Evolutionary conservation across 2,797 vertebrate species (phyloP).

Genomic region (Capromys pilorides): DNA sequence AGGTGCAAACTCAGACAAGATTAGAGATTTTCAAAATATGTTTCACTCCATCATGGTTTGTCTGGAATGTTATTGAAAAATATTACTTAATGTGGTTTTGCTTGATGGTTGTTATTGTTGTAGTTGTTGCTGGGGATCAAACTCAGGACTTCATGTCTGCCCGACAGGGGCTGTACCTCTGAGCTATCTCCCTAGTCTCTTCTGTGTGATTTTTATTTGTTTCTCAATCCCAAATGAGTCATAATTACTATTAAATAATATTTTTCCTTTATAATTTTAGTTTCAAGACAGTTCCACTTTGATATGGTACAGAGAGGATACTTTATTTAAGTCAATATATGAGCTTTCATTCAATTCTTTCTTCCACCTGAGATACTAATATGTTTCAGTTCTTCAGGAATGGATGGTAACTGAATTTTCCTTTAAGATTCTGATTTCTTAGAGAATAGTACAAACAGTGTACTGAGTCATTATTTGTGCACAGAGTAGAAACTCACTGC

Average conservation of each 20-base stretch:
- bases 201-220: not conserved
- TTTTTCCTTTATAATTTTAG: slow-evolving; percentile 38
- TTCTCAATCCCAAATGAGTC: not conserved
- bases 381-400: not conserved
- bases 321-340: slow-evolving; percentile 30
- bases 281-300: slow-evolving; percentile 15
- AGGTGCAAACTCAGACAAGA: slow-evolving; percentile 5
- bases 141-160: no score
- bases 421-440: not conserved
- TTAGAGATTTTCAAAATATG: not conserved
- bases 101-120: not conserved
- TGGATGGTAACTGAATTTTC: slow-evolving; percentile 9
- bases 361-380: slow-evolving; percentile 41
- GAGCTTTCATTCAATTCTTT: slow-evolving; percentile 7
- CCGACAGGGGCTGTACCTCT: no score
- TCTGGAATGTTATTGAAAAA: not conserved
- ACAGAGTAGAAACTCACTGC: not conserved
- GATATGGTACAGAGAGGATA: not conserved
- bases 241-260: not conserved
- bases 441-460: not conserved
- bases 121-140: no score
- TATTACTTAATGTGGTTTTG: not conserved
- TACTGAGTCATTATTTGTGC: not conserved
- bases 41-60: not conserved
- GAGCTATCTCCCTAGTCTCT: no score